Percentiles rank a stretch among this genome's conserved stretches.
Evolutionary conservation across 1,140 invertebrate genomes (phyloP).

Genomic region (Drosophila lowei): DNA sequence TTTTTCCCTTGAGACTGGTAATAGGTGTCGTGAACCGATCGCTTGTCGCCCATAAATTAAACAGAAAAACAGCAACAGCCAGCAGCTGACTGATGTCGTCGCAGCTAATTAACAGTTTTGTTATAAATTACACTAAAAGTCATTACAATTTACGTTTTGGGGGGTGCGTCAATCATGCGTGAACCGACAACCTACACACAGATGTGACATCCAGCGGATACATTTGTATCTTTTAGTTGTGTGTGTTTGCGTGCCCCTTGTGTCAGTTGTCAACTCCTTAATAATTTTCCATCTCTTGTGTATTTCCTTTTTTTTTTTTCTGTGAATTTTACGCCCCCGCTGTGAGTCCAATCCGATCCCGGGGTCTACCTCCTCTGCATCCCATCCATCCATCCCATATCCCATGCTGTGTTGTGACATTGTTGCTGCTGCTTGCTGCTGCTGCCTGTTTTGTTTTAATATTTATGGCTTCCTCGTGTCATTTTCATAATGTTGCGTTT

Average conservation of each 20-base stretch:
- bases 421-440: constrained; percentile 46
- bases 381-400: constrained; percentile 6
- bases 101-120: constrained; percentile 83
- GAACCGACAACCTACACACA: constrained; percentile 50
- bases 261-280: constrained; percentile 71
- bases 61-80: constrained; percentile 28
- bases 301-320: constrained; percentile 18
- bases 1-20: constrained; percentile 4
- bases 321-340: constrained; percentile 52
- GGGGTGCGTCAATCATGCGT: constrained; percentile 78
- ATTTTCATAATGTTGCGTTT: constrained; percentile 82
- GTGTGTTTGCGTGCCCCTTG: constrained; percentile 20
- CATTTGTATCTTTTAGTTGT: constrained; percentile 71
- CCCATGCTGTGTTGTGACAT: constrained; percentile 69
- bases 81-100: constrained; percentile 78
- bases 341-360: constrained; percentile 18
- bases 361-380: constrained; percentile 8
- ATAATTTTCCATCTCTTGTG: constrained; percentile 55
- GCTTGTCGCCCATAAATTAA: constrained; percentile 61
- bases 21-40: constrained; percentile 38
- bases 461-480: constrained; percentile 83
- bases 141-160: constrained; percentile 57
- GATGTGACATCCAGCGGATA: constrained; percentile 70
- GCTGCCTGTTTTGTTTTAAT: constrained; percentile 63
- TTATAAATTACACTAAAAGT: constrained; percentile 79